Base-by-base conservation (phyloP, 2,888 invertebrate genomes). In the Apamea crenata region DNA sequence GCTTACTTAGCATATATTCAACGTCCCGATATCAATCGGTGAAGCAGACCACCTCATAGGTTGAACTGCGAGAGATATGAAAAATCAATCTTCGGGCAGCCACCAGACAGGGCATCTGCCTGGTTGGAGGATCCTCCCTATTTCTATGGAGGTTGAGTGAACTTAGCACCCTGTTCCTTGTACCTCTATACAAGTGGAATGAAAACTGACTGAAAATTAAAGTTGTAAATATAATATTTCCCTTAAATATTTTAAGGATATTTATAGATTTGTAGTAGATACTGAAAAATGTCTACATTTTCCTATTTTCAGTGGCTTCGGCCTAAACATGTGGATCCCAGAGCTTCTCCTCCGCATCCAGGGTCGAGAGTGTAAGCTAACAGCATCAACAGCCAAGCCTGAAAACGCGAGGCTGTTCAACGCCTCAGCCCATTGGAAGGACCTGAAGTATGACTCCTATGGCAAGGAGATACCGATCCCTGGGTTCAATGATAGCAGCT, bases 301-400 rank as follows among this genome's bases (percentile, higher is more conserved):
- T 36, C 6, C 61, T n/a, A 47, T 68, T 95, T 94, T 21, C 94
- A 98, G 98, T 25, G 98, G 98, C 50, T 98, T 98, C 80, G 98
- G 98, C 4, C 93, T 98, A 1, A 98, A 98, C 80, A 95, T 98
- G 87, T 98, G 98, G 98, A 97, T 98, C 70, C 98, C 98, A 6
- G 98, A 98, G 91, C 95, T 98, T 16, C 98, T 98, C 80, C 97
- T 97, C 67, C 97, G 98, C 2, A 95, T 95, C 92, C 95, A 96
- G 84, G 92, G 93, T 7, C 92, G 93, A 8, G 94, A 92, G 44
- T 96, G 96, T 88, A 91, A 78, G 95, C 97, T 91, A 92, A 97
- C 90, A 89, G 87, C 86, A 7, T 78, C 88, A 6, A 93, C 83
- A 91, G 93, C 88, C 2, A 81, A 73, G 90, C 96, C 91, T 72